Evolutionary conservation across 2,797 vertebrate species (phyloP).

Genomic region (Hydrolagus colliei): DNA sequence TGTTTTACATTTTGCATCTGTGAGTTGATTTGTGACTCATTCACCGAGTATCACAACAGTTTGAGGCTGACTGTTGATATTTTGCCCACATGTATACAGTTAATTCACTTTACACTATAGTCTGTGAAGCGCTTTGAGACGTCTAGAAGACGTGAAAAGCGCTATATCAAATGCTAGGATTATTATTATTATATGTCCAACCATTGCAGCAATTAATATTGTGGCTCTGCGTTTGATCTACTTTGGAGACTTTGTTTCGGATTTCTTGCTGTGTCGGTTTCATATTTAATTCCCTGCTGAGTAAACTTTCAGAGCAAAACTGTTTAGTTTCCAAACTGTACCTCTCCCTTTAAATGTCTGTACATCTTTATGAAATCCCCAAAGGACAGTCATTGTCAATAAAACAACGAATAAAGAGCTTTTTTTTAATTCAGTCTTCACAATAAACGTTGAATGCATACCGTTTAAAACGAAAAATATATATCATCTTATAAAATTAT

Average conservation of each 20-base stretch:
- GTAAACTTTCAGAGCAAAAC: too few relatives aligned
- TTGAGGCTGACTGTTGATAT: not conserved
- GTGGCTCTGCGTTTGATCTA: not conserved
- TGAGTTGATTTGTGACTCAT: not conserved
- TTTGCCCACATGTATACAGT: too few relatives aligned
- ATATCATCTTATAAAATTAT: constrained; percentile 27
- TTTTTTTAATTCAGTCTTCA: constrained; percentile 16
- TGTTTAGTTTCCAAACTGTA: too few relatives aligned
- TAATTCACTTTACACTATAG: too few relatives aligned
- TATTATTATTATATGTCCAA: not conserved
- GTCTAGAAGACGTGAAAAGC: too few relatives aligned
- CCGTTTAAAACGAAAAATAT: constrained; percentile 20
- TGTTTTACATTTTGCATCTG: not conserved
- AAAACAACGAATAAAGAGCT: constrained; percentile 15
- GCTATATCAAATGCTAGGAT: too few relatives aligned
- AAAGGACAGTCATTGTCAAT: not conserved
- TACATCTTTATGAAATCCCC: not conserved
- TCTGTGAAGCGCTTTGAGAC: too few relatives aligned
- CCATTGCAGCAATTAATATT: not conserved
- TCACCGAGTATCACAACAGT: too few relatives aligned
- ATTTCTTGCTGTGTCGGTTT: not conserved
- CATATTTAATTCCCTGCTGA: too few relatives aligned
- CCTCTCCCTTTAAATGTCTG: too few relatives aligned
- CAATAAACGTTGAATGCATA: constrained; percentile 8
- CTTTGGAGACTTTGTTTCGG: not conserved